Base-by-base conservation (phyloP, 2,797 vertebrate genomes). In the Rhinogobio ventralis region DNA sequence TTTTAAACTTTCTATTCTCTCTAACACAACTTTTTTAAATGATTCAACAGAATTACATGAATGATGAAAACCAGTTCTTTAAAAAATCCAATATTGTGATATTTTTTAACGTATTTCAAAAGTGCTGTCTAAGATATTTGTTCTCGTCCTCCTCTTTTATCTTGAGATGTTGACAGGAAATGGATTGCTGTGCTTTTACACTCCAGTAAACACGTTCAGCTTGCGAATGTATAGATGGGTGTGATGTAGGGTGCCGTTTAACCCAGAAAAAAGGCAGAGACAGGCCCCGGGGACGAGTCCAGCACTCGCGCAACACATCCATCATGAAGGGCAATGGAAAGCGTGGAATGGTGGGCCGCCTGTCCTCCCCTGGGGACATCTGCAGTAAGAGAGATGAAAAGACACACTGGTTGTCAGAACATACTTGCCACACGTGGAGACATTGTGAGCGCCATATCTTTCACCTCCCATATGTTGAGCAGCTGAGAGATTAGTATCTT, bases 301-400 rank as follows among this genome's bases (percentile, higher is more conserved):
- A 81, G 92, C 95, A 92, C 90, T 90, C 91, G 86, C 85, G 69
- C 84, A 89, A 90, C 91, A 91, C 93, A 93, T 95, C 93, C 88
- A 92, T 96, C 94, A 93, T 91, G 91, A 85, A 86, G 86, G 92
- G 92, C 90, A 94, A 95, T 95, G 90, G 93, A 91, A 94, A 91
- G 90, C 86, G 92, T 85, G 87, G 93, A 92, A 93, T 94, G 90
- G 89, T 83, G 90, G 91, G 89, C 46, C 11, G 39, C 82, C 76
- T 72, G 75, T 69, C 82, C 82, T 91, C 87, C 91, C 90, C 46
- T 20, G 90, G 93, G 82, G 87, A 85, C 15, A n/a, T 20, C 20
- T 14, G 81, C 76, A 28, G 71, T 66, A 62, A 64, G 45, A 84
- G 75, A 75, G 73, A 85, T 33, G 25, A 53, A 49, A 60, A 68